Evolutionary conservation across 2,888 invertebrate genomes (phyloP).

Genomic region (Cryptus armator): DNA sequence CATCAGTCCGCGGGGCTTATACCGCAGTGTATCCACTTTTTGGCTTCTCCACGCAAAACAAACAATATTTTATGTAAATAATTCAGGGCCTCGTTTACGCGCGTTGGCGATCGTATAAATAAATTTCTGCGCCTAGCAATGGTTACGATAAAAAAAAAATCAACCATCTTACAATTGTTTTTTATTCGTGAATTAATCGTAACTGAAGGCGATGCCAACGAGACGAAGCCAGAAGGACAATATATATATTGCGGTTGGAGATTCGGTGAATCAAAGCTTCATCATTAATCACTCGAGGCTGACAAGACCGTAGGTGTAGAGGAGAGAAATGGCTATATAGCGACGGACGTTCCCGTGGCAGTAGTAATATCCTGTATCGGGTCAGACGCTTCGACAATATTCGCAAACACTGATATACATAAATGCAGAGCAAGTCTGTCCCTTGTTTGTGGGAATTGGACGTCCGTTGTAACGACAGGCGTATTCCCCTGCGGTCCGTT

Average conservation of each 20-base stretch:
- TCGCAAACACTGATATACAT: conserved; percentile 1
- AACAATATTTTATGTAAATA: conserved; percentile 10
- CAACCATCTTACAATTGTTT: neutral
- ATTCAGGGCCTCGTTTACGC: neutral
- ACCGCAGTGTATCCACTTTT: neutral
- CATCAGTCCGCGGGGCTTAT: neutral
- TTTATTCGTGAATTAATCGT: neutral
- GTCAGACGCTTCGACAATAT: conserved; percentile 25
- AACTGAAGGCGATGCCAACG: neutral
- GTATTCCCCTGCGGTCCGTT: conserved; percentile 49
- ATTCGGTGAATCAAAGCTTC: conserved; percentile 18
- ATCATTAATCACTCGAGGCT: conserved; percentile 7
- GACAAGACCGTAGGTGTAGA: conserved; percentile 9
- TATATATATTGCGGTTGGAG: conserved; percentile 6
- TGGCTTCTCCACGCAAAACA: neutral
- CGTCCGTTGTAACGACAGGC: conserved; percentile 46
- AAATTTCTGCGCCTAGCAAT: neutral
- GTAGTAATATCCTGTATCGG: conserved; percentile 61
- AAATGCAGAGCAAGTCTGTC: conserved; percentile 30
- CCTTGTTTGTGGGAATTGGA: conserved; percentile 55
- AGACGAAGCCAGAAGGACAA: neutral
- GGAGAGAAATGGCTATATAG: conserved; percentile 21
- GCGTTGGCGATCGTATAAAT: neutral
- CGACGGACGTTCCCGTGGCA: conserved; percentile 19
- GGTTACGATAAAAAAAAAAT: neutral